Evolutionary conservation across 1,140 invertebrate species (phyloP), one percentile per base, ranked within the genome.

Genomic region (Calephelis virginiensis): DNA sequence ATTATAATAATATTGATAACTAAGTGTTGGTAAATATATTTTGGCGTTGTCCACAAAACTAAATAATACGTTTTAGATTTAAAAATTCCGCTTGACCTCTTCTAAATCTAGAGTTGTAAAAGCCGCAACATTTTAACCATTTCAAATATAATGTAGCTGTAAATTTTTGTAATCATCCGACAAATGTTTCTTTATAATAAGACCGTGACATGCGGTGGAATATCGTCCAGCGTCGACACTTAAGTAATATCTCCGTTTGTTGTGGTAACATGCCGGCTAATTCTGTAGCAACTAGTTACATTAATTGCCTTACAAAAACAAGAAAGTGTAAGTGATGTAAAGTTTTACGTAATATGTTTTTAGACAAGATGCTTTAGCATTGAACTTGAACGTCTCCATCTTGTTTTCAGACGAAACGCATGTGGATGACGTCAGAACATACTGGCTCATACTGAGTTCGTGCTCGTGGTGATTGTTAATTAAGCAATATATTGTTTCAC

Each of bases 231-330:
- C 14, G 17, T 28, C 17, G 17, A 56, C 17, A 12, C 50, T 56
- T 56, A 10, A 56, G 50, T 56, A 56, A 56, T 12, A 56, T 56
- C 17, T 11, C 50, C 8, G 50, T 14, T 11, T 17, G 11, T 28
- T 56, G 14, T 56, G 50, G 17, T 17, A 17, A 17, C 17, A 17
- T 17, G 17, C 17, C 50, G 17, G 50, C 50, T 11, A 56, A 37
- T 28, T 56, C 50, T 56, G 50, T 56, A 6, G 50, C 17, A 56
- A 56, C 17, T 5, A 6, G 50, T 56, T 37, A 56, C 50, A 9
- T 12, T 56, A 56, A 56, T 56, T 56, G 50, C 50, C 50, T 56
- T 28, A 53, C 49, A 13, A 14, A 56, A 56, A 56, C 50, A 37
- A 56, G 17, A 56, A 11, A 56, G 50, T 56, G 7, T 37, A 50